These are phyloP conservation scores for Beris morrisii DNA, from an alignment of 2,888 invertebrate species.

Conservation along the genomic window DNA sequence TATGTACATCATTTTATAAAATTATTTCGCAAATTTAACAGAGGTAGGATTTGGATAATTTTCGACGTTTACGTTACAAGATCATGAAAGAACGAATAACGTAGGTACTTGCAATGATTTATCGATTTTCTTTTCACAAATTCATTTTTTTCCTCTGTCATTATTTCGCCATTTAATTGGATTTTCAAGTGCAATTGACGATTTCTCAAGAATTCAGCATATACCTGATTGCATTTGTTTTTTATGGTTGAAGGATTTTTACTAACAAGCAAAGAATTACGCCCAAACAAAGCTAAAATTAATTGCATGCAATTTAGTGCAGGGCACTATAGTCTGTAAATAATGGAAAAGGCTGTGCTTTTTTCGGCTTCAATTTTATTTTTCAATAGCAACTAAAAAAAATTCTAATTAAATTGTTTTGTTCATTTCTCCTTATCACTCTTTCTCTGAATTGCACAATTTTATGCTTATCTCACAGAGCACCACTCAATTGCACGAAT, in stretches of 20 bases:
- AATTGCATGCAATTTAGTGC: neutral
- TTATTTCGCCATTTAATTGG: slow-evolving; percentile 39
- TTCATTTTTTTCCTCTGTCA: slow-evolving; percentile 14
- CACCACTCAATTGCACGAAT: slow-evolving; percentile 19
- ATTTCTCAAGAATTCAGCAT: slow-evolving; percentile 25
- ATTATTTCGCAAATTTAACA: too few relatives aligned
- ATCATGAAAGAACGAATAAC: too few relatives aligned
- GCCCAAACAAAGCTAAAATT: neutral
- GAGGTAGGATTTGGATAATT: too few relatives aligned
- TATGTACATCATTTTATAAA: too few relatives aligned
- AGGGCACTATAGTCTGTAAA: neutral
- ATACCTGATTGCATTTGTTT: slow-evolving; percentile 16
- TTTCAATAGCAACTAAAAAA: too few relatives aligned
- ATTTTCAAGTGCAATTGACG: slow-evolving; percentile 38
- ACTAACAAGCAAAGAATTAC: neutral
- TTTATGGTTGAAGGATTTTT: slow-evolving; percentile 10
- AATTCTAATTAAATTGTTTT: too few relatives aligned
- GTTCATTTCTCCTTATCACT: too few relatives aligned
- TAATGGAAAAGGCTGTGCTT: too few relatives aligned
- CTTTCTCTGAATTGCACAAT: too few relatives aligned
- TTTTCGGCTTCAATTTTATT: too few relatives aligned
- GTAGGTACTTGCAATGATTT: neutral
- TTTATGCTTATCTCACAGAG: slow-evolving; percentile 15
- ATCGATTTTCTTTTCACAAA: slow-evolving; percentile 20
- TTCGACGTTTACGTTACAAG: too few relatives aligned